Conservation (phyloP, 2,888 invertebrate genomes). For the Drosophila glabriapex region DNA sequence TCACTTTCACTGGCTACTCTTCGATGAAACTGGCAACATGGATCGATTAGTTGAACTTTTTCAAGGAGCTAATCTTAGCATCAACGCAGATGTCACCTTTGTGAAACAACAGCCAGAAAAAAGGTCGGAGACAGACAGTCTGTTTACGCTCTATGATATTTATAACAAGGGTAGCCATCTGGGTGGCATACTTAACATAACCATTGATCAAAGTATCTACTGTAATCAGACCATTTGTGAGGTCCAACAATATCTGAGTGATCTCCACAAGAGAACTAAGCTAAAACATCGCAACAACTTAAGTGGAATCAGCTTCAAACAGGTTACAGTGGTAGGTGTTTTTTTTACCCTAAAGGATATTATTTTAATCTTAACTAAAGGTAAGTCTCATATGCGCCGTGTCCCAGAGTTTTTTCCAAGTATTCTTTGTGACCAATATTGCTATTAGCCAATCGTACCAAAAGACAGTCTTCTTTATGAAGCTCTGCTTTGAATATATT, state of each 20-base stretch:
- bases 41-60: conserved; percentile 59
- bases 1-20: conserved; percentile 78
- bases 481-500: not conserved
- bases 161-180: conserved; percentile 83
- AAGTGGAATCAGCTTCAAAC: conserved; percentile 75
- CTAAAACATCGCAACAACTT: conserved; percentile 77
- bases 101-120: conserved; percentile 29
- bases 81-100: conserved; percentile 81
- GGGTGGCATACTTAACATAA: conserved; percentile 83
- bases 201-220: conserved; percentile 70
- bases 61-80: conserved; percentile 68
- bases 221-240: conserved; percentile 64
- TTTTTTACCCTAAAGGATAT: not conserved
- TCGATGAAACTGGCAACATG: conserved; percentile 60
- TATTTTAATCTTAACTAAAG: not conserved
- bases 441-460: not conserved
- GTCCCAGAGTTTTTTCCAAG: not conserved
- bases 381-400: not conserved
- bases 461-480: not conserved
- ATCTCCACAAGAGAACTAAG: conserved; percentile 62
- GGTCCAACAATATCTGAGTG: conserved; percentile 61
- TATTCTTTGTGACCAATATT: not conserved
- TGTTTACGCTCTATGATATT: conserved; percentile 77
- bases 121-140: not conserved
- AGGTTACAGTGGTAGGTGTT: conserved; percentile 74